phyloP scores from a whole-genome alignment of 2,797 vertebrate genomes.

The Rhadinocentrus ornatus region DNA sequence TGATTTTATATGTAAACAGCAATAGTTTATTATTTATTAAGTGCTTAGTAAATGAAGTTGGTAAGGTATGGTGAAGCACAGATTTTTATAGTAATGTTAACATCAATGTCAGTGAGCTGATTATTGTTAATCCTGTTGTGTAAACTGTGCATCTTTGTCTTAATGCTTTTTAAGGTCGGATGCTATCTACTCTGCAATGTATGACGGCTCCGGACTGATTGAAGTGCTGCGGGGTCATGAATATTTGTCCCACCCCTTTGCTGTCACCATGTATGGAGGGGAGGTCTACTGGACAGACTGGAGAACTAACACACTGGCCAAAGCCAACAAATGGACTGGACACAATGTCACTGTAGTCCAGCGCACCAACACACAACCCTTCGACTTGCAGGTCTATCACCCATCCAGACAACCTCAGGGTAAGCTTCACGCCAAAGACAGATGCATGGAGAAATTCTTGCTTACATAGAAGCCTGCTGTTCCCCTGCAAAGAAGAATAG shows the following conservation, averaged over 20 bases:
- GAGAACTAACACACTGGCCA: conserved; percentile 96
- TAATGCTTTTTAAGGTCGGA: conserved; percentile 87
- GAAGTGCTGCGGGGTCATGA: conserved; percentile 97
- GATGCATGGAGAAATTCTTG: not conserved
- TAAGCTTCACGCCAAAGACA: conserved; percentile 69
- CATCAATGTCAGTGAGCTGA: not conserved
- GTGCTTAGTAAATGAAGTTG: no score
- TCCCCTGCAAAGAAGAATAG: conserved; percentile 8
- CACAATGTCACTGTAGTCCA: conserved; percentile 97
- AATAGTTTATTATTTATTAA: no score
- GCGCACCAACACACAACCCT: conserved; percentile 97
- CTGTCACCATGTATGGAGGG: conserved; percentile 95
- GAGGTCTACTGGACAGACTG: conserved; percentile 99
- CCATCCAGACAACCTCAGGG: conserved; percentile 95
- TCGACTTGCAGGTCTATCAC: conserved; percentile 97
- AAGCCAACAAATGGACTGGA: conserved; percentile 99
- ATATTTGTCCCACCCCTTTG: conserved; percentile 96
- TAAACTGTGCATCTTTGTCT: conserved; percentile 13
- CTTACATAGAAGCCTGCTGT: not conserved
- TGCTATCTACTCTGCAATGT: conserved; percentile 95
- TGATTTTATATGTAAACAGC: no score
- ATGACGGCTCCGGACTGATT: conserved; percentile 94
- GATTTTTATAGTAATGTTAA: not conserved
- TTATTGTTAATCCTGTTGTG: conserved; percentile 5
- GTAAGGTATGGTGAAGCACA: not conserved